Conservation (phyloP, 2,888 invertebrate species). For the Junonia oenone region DNA sequence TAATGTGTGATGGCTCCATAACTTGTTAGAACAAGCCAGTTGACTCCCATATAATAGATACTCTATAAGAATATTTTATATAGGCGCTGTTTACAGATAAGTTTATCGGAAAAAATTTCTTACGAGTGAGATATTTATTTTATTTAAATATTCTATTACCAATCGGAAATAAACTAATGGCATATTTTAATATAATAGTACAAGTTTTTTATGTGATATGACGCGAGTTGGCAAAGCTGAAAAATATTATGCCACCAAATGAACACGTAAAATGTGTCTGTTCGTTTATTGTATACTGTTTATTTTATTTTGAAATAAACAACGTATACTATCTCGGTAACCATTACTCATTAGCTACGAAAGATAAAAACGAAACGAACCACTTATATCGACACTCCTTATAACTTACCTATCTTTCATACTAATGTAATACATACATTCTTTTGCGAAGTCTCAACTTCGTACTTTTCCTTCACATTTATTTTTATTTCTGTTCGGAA, state of each 20-base stretch:
- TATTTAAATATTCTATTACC: slow-evolving; percentile 41
- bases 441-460: neutral
- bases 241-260: slow-evolving; percentile 27
- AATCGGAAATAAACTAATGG: slow-evolving; percentile 33
- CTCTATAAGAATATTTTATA: slow-evolving; percentile 30
- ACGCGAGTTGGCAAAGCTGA: slow-evolving; percentile 17
- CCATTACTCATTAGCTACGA: neutral
- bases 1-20: neutral
- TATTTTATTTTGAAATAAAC: slow-evolving; percentile 3
- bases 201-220: slow-evolving; percentile 42
- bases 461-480: neutral
- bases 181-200: slow-evolving; percentile 53
- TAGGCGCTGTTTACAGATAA: slow-evolving; percentile 26
- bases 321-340: neutral
- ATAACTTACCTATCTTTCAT: neutral
- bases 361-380: neutral
- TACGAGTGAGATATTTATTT: slow-evolving; percentile 59
- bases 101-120: slow-evolving; percentile 41
- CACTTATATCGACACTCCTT: neutral
- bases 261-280: neutral
- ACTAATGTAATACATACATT: neutral
- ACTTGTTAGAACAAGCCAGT: slow-evolving; percentile 17
- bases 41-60: slow-evolving; percentile 26
- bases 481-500: no score
- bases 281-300: neutral